These are phyloP conservation scores for Piezodorus guildinii DNA, from an alignment of 1,140 invertebrate species.

Conservation along the genomic window DNA sequence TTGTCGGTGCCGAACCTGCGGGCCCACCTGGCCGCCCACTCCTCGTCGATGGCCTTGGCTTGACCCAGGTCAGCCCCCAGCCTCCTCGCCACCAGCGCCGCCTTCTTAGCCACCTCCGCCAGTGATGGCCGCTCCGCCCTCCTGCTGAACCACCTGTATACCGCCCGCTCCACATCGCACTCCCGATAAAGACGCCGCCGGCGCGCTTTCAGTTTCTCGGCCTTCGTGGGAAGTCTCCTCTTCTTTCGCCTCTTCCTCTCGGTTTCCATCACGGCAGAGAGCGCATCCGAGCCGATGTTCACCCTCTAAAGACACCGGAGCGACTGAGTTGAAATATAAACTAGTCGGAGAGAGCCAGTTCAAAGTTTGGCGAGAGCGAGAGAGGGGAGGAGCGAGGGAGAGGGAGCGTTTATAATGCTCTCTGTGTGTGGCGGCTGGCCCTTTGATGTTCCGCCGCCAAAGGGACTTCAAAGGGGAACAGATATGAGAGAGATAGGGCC, in stretches of 20 bases:
- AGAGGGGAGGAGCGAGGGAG: conserved; percentile 21
- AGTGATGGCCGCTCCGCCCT: not conserved
- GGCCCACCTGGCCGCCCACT: conserved; percentile 27
- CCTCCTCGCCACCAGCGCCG: conserved; percentile 24
- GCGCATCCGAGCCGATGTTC: conserved; percentile 21
- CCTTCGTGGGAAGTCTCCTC: conserved; percentile 17
- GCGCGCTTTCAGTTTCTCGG: not conserved
- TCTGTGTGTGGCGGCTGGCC: conserved; percentile 22
- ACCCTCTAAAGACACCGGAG: conserved; percentile 27
- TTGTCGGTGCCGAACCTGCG: conserved; percentile 25
- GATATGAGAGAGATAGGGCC: conserved; percentile 29
- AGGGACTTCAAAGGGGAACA: conserved; percentile 29
- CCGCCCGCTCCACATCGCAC: conserved; percentile 27
- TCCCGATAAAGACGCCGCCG: conserved; percentile 23
- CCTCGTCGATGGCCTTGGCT: conserved; percentile 20
- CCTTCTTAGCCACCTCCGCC: conserved; percentile 26
- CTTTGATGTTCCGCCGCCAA: conserved; percentile 29
- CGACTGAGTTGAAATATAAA: conserved; percentile 31
- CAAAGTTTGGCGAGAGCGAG: conserved; percentile 24
- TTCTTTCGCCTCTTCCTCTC: conserved; percentile 13
- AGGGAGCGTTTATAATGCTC: conserved; percentile 29
- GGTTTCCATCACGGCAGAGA: conserved; percentile 13
- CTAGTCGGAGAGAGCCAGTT: conserved; percentile 28
- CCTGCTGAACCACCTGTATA: conserved; percentile 30
- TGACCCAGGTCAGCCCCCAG: conserved; percentile 22